A percentile compares a stretch with the other conserved stretches of the same genome.
Evolutionary conservation across 1,140 invertebrate species (phyloP).

Genomic region (Paracyclopina nana): DNA sequence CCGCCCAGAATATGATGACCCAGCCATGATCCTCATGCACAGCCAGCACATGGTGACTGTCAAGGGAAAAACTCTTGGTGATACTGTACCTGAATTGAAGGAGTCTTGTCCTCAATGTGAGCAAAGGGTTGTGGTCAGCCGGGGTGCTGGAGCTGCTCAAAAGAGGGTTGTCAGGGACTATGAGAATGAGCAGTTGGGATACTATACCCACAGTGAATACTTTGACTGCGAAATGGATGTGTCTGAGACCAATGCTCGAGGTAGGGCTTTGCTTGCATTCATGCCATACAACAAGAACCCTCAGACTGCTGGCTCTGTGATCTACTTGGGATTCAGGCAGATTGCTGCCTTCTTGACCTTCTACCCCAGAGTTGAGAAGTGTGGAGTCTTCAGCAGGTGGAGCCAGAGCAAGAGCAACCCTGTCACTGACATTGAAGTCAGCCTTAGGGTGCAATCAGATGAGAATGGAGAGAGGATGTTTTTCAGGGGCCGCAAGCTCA

Average conservation of each 20-base stretch:
- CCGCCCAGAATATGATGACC: background rate
- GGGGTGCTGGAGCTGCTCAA: background rate
- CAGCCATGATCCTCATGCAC: slow-evolving; percentile 10
- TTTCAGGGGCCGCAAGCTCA: slow-evolving; percentile 5
- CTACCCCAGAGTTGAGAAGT: slow-evolving; percentile 13
- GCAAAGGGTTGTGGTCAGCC: background rate
- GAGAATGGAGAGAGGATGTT: slow-evolving; percentile 10
- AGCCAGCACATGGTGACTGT: background rate
- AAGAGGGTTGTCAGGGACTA: background rate
- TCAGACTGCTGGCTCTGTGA: background rate
- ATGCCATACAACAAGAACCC: slow-evolving; percentile 15
- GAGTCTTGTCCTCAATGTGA: slow-evolving; percentile 4
- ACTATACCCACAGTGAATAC: slow-evolving; percentile 5
- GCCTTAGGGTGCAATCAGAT: background rate
- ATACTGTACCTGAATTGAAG: background rate
- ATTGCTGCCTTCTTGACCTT: background rate
- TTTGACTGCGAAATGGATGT: slow-evolving; percentile 17
- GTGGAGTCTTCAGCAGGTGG: slow-evolving; percentile 2
- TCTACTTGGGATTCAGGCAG: slow-evolving; percentile 10
- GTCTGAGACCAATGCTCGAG: background rate
- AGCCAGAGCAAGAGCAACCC: slow-evolving; percentile 12
- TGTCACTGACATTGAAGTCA: slow-evolving; percentile 11
- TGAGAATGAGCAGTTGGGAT: slow-evolving; percentile 2
- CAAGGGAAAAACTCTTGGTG: background rate
- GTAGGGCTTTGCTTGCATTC: background rate